Conservation (phyloP, 2,113 vertebrate species). For the Calyptomena viridis region DNA sequence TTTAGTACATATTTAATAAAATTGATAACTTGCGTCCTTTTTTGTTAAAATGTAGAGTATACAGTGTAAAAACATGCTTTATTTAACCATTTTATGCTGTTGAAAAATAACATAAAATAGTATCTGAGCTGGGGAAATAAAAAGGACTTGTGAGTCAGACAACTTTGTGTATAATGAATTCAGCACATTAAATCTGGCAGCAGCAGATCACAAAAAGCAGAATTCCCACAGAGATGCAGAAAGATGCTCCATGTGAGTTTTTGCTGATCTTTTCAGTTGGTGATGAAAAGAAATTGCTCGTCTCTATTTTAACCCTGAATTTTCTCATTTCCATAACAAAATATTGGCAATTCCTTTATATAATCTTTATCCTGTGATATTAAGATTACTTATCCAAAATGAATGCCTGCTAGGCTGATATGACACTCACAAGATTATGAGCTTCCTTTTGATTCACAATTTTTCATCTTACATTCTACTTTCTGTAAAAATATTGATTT, state of each 20-base stretch:
- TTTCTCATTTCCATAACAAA: constrained; percentile 62
- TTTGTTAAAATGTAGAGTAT: not conserved
- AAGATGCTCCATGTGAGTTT: constrained; percentile 43
- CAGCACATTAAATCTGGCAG: constrained; percentile 47
- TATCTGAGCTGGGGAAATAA: not conserved
- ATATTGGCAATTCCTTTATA: constrained; percentile 40
- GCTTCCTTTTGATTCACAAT: not conserved
- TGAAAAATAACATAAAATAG: not conserved
- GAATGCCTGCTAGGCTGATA: constrained; percentile 40
- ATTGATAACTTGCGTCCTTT: not conserved
- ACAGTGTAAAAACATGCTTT: not conserved
- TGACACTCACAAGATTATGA: not conserved
- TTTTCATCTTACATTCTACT: constrained; percentile 3
- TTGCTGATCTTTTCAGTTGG: constrained; percentile 45
- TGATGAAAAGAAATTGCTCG: not conserved
- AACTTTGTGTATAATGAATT: constrained; percentile 52
- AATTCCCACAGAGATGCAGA: constrained; percentile 59
- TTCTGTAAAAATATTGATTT: constrained; percentile 46
- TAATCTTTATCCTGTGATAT: constrained; percentile 39
- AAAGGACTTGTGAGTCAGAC: constrained; percentile 1
- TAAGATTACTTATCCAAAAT: constrained; percentile 43
- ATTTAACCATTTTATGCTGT: not conserved
- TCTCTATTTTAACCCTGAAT: constrained; percentile 50
- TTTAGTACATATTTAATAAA: not conserved
- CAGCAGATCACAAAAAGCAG: constrained; percentile 56